These are phyloP conservation scores for Pseudolycoriella hygida DNA, from an alignment of 2,888 invertebrate genomes.

Conservation along the genomic window DNA sequence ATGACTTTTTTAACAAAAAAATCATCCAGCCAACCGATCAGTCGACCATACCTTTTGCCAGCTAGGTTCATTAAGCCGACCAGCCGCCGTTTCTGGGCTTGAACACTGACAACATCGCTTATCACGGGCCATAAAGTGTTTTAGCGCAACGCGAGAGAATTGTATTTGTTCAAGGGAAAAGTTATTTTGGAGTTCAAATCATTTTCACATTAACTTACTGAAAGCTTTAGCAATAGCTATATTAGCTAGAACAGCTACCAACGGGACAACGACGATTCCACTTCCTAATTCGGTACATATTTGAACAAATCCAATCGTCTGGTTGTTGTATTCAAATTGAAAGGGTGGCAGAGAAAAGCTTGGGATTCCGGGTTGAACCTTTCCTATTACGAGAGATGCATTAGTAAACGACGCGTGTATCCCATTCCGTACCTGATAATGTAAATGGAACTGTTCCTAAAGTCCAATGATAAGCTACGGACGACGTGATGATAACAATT, in stretches of 20 bases:
- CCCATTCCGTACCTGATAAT: slow-evolving; percentile 31
- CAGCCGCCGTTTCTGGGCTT: too few species aligned
- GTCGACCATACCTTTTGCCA: too few species aligned
- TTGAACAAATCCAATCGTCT: slow-evolving; percentile 37
- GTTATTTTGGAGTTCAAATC: not conserved
- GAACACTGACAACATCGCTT: too few species aligned
- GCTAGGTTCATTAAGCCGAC: too few species aligned
- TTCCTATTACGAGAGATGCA: slow-evolving; percentile 3
- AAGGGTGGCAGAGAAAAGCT: slow-evolving; percentile 47
- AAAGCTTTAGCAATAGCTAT: slow-evolving; percentile 92
- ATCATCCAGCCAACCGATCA: too few species aligned
- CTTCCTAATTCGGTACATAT: slow-evolving; percentile 56
- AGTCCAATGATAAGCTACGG: slow-evolving; percentile 36
- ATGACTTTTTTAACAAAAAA: too few species aligned
- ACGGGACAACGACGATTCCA: slow-evolving; percentile 62
- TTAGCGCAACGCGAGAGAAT: too few species aligned
- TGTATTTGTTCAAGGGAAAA: too few species aligned
- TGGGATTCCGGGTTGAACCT: slow-evolving; percentile 53
- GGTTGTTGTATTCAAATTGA: slow-evolving; percentile 37
- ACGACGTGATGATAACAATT: slow-evolving; percentile 45
- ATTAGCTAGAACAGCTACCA: slow-evolving; percentile 78
- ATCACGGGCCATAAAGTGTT: too few species aligned
- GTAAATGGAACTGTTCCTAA: slow-evolving; percentile 34
- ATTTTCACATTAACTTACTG: slow-evolving; percentile 37
- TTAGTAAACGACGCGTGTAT: not conserved